Conservation (phyloP, 2,888 invertebrate species). For the Cheilosia grossa region DNA sequence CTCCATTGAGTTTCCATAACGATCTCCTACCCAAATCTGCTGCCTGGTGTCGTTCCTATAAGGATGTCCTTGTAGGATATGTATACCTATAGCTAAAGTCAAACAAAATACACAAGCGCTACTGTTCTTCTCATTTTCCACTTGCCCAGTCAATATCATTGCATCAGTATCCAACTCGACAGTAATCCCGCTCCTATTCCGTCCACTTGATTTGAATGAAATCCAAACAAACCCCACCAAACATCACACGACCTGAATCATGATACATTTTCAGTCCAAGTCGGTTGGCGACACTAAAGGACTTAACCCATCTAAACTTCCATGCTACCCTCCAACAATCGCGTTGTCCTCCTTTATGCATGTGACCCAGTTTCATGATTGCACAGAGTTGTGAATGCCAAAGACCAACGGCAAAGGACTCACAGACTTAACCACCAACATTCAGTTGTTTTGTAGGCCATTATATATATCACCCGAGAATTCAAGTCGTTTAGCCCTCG, state of each 20-base stretch:
- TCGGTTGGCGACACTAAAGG: slow-evolving; percentile 14
- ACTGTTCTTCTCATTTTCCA: too few relatives aligned
- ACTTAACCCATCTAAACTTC: not conserved
- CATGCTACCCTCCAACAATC: slow-evolving; percentile 6
- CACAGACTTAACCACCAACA: slow-evolving; percentile 4
- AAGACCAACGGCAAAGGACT: slow-evolving; percentile 19
- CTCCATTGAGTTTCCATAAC: too few relatives aligned
- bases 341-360: slow-evolving; percentile 1
- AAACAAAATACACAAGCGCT: too few relatives aligned
- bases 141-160: too few relatives aligned
- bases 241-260: slow-evolving; percentile 5
- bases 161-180: too few relatives aligned
- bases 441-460: slow-evolving; percentile 16
- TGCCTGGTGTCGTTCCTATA: too few relatives aligned
- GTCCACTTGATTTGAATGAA: too few relatives aligned
- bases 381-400: slow-evolving; percentile 1
- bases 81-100: too few relatives aligned
- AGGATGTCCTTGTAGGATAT: too few relatives aligned
- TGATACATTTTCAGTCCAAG: slow-evolving; percentile 9
- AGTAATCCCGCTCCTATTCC: too few relatives aligned
- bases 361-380: slow-evolving; percentile 36
- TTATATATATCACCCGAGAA: slow-evolving; percentile 5
- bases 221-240: too few relatives aligned
- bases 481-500: not conserved
- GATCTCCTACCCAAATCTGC: too few relatives aligned